These are phyloP conservation scores for Euthynnus affinis DNA, from an alignment of 2,797 vertebrate genomes.

Conservation along the genomic window DNA sequence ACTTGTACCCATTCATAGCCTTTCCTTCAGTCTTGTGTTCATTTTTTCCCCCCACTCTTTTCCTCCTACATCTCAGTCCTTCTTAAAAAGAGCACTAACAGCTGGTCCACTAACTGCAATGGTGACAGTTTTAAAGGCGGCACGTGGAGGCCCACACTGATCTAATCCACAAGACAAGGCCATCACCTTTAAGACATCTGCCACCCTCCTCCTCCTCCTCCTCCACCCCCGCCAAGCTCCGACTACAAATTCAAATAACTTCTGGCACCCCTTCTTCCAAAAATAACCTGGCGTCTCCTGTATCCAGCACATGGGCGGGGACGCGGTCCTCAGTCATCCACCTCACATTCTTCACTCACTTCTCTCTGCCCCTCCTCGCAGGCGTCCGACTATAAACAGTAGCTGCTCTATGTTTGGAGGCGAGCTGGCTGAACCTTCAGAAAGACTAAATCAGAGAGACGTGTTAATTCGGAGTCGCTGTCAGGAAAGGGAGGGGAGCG, in stretches of 20 bases:
- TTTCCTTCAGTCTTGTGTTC: background rate
- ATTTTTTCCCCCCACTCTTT: constrained; percentile 32
- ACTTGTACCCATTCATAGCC: background rate
- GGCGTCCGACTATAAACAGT: constrained; percentile 75
- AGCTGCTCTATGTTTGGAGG: constrained; percentile 77
- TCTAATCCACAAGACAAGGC: constrained; percentile 59
- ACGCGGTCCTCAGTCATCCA: constrained; percentile 50
- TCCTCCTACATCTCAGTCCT: constrained; percentile 25
- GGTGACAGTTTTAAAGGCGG: constrained; percentile 65
- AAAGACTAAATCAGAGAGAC: constrained; percentile 75
- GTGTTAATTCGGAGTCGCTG: constrained; percentile 78
- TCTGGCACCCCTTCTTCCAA: constrained; percentile 65
- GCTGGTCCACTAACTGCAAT: constrained; percentile 65
- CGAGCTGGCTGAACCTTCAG: constrained; percentile 63
- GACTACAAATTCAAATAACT: constrained; percentile 70
- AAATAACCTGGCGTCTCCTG: constrained; percentile 76
- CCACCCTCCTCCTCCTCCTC: constrained; percentile 6
- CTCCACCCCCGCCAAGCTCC: constrained; percentile 22
- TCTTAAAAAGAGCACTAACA: constrained; percentile 56
- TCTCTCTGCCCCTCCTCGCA: constrained; percentile 57
- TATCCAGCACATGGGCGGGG: constrained; percentile 57
- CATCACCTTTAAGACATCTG: constrained; percentile 70
- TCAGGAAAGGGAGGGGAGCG: constrained; percentile 69
- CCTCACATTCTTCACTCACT: constrained; percentile 71
- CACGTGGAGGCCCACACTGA: constrained; percentile 35